phyloP scores from a whole-genome alignment of 2,797 vertebrate species.

The Eulemur albifrons region DNA sequence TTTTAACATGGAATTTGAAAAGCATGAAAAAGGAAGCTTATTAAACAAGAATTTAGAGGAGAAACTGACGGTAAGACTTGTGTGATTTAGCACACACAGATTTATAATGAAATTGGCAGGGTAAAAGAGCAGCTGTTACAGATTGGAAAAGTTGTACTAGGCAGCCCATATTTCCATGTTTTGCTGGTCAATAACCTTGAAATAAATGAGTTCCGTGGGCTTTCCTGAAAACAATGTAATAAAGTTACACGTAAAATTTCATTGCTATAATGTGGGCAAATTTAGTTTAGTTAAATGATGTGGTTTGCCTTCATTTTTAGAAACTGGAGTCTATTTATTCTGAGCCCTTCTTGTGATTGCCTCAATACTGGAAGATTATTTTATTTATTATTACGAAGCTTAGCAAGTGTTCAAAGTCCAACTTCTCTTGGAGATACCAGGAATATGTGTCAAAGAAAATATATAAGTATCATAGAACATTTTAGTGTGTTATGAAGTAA shows the following conservation, averaged over 20 bases:
- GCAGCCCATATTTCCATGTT: constrained; percentile 48
- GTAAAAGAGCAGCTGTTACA: constrained; percentile 38
- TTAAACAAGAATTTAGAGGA: constrained; percentile 82
- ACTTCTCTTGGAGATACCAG: background rate
- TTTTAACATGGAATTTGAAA: constrained; percentile 84
- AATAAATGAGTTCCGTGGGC: constrained; percentile 45
- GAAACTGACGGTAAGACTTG: constrained; percentile 88
- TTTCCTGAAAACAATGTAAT: constrained; percentile 60
- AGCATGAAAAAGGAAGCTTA: constrained; percentile 73
- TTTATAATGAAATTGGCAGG: background rate
- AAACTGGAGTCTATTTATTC: background rate
- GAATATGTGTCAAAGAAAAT: background rate
- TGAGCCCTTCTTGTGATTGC: background rate
- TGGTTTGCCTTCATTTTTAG: constrained; percentile 3
- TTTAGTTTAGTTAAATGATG: constrained; percentile 11
- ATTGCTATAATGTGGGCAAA: background rate
- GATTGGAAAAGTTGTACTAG: background rate
- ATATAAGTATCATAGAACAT: background rate
- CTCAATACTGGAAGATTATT: background rate
- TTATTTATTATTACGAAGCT: constrained; percentile 16
- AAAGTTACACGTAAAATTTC: background rate
- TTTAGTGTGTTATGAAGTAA: constrained; percentile 33
- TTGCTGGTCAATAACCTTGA: constrained; percentile 71
- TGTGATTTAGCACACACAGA: constrained; percentile 27
- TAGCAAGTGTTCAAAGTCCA: background rate